phyloP scores from a whole-genome alignment of 30 jellyfish, hydroid and myxozoan genomes.

The Mastigias papua region DNA sequence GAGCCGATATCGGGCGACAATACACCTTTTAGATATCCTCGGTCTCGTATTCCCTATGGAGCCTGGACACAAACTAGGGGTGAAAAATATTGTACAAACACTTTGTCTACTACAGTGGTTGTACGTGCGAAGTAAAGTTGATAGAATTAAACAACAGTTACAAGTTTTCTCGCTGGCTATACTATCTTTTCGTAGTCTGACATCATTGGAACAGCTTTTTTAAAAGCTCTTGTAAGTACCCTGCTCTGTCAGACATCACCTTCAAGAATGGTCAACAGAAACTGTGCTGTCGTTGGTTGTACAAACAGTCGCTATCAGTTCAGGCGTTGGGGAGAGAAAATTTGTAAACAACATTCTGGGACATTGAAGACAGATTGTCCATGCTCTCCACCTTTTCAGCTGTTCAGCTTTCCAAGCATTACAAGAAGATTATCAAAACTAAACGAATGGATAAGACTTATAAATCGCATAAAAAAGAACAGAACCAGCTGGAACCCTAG shows the following conservation, averaged over 20 bases:
- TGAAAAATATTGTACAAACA: background rate
- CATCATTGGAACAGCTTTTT: constrained; percentile 20
- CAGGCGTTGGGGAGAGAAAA: constrained; percentile 16
- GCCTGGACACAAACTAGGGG: background rate
- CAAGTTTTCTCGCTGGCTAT: background rate
- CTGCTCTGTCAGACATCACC: background rate
- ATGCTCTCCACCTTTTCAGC: background rate
- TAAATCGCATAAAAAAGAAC: background rate
- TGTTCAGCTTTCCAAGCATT: constrained; percentile 10
- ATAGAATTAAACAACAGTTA: background rate
- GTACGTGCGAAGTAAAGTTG: background rate
- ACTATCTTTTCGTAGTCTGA: constrained; percentile 2
- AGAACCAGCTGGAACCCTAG: constrained; percentile 57
- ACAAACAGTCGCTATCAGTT: constrained; percentile 7
- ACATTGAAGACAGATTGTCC: background rate
- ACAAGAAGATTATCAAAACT: constrained; percentile 5
- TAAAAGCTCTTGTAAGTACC: background rate
- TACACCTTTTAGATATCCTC: background rate
- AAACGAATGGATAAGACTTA: constrained; percentile 41
- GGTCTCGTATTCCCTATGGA: background rate
- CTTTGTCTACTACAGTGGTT: background rate
- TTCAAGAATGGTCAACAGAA: constrained; percentile 7
- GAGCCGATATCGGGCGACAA: background rate
- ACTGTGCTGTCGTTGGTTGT: constrained; percentile 25
- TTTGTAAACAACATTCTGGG: background rate